phyloP scores from a whole-genome alignment of 2,888 invertebrate species.

The Acleris sparsana region DNA sequence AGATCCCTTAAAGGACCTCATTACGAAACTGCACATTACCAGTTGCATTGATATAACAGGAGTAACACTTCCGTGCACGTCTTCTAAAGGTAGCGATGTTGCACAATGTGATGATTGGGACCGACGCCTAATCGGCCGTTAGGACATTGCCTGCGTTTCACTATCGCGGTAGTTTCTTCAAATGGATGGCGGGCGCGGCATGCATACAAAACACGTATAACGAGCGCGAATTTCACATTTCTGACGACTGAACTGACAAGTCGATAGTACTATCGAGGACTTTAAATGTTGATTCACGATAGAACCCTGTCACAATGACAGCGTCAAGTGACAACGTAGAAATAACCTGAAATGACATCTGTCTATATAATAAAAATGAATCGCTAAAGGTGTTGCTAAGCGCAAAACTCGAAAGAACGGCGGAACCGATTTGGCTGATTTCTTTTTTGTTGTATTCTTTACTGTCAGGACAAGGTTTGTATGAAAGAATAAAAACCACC shows the following conservation, averaged over 20 bases:
- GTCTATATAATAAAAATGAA: too few species aligned
- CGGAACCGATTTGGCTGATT: too few species aligned
- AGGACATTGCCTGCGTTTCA: constrained; percentile 62
- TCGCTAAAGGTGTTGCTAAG: too few species aligned
- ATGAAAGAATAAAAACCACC: too few species aligned
- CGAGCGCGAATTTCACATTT: constrained; percentile 62
- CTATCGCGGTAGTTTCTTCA: constrained; percentile 51
- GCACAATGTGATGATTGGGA: constrained; percentile 47
- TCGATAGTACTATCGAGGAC: background rate
- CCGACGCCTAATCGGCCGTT: constrained; percentile 50
- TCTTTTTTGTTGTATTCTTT: too few species aligned
- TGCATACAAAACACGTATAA: constrained; percentile 56
- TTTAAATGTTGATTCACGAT: too few species aligned
- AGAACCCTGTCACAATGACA: too few species aligned
- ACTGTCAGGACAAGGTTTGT: too few species aligned
- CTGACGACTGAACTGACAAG: constrained; percentile 19
- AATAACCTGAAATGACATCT: too few species aligned
- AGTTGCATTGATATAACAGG: constrained; percentile 25
- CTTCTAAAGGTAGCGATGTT: constrained; percentile 51
- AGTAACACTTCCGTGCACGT: constrained; percentile 30
- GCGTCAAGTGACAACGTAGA: too few species aligned
- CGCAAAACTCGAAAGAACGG: too few species aligned
- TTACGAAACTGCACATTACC: constrained; percentile 5
- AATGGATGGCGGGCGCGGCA: constrained; percentile 52
- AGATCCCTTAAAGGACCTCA: background rate